Percentiles rank a stretch among this genome's conserved stretches.
These are phyloP conservation scores for Akabosia matsudoensis DNA, from an alignment of 1,140 invertebrate genomes.

Conservation along the genomic window DNA sequence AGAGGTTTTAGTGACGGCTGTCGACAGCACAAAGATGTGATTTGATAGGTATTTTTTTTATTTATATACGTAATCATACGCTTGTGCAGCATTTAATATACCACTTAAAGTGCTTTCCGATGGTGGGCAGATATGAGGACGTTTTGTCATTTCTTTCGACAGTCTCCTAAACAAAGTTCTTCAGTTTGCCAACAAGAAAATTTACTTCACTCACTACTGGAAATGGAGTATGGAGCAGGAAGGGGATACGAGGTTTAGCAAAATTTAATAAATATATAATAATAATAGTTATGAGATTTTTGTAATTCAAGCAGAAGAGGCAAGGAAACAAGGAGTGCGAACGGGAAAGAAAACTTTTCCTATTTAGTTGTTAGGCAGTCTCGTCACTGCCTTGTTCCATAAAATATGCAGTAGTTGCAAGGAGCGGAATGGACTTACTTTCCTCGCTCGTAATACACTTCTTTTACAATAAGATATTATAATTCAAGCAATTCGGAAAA, in stretches of 20 bases:
- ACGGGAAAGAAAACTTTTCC: background rate
- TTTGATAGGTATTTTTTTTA: no score
- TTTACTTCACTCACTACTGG: background rate
- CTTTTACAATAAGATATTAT: background rate
- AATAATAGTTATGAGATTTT: background rate
- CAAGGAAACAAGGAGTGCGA: background rate
- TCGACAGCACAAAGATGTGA: no score
- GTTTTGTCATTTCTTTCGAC: no score
- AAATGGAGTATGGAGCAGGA: background rate
- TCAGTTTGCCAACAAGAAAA: background rate
- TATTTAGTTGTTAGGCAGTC: background rate
- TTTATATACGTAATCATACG: no score
- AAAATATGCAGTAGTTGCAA: background rate
- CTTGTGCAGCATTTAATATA: no score
- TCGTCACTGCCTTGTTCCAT: background rate
- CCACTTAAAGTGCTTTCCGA: no score
- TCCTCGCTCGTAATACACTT: background rate
- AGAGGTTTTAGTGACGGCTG: slow-evolving; percentile 1
- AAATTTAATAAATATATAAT: background rate
- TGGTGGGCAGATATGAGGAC: no score
- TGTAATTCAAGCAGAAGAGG: background rate
- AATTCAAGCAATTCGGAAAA: background rate
- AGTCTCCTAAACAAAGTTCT: no score
- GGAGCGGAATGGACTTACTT: background rate
- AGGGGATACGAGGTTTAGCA: background rate